Evolutionary conservation across 2,113 vertebrate genomes (phyloP).

Genomic region (Alligator sinensis): DNA sequence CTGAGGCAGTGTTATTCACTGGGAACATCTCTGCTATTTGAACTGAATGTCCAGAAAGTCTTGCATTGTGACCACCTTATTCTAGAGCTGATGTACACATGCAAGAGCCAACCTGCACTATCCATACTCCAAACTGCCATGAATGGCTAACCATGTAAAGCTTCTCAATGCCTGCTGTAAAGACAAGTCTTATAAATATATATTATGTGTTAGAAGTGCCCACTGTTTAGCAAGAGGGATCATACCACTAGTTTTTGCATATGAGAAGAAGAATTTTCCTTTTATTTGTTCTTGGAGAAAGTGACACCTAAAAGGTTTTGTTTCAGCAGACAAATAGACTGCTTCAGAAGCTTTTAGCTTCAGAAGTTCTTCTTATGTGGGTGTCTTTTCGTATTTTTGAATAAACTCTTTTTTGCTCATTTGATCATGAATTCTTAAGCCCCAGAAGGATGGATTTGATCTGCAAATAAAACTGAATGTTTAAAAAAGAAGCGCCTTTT

Average conservation of each 20-base stretch:
- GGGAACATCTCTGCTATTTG: neutral
- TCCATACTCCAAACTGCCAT: neutral
- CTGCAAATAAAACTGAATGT: neutral
- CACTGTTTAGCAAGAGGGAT: neutral
- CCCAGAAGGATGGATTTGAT: neutral
- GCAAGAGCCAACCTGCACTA: neutral
- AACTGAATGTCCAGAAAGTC: neutral
- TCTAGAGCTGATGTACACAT: rapidly evolving
- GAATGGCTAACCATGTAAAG: neutral
- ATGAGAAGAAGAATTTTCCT: neutral
- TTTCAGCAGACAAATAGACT: neutral
- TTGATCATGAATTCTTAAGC: neutral
- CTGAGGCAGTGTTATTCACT: neutral
- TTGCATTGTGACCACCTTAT: neutral
- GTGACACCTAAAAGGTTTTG: neutral
- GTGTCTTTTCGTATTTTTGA: neutral
- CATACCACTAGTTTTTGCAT: rapidly evolving
- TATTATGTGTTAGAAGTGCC: rapidly evolving
- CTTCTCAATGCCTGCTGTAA: neutral
- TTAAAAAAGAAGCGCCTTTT: neutral
- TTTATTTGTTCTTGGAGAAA: neutral
- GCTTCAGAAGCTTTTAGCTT: neutral
- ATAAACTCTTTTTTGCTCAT: neutral
- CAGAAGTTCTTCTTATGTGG: neutral
- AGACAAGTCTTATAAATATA: rapidly evolving